Base-by-base conservation (phyloP, 2,113 vertebrate species). In the Cyphomyrus discorhynchus region DNA sequence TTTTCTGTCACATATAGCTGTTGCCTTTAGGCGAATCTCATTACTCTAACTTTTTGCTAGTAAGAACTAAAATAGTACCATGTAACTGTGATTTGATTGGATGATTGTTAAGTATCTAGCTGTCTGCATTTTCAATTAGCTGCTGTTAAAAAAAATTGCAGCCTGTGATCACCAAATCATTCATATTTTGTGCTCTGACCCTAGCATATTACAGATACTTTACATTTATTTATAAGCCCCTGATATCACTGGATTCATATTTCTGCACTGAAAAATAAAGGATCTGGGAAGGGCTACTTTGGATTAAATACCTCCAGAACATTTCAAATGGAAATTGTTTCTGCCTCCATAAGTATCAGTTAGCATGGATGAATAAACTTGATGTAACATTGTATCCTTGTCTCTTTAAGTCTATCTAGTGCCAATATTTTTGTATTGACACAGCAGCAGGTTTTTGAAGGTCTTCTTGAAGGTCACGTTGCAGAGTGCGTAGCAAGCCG, bases 391-490 rank as follows among this genome's bases (percentile, higher is more conserved):
- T 53, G 27, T 35, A 35, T 31, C 13, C 86, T 24, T 53, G 89
- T 89, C 50, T 83, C 89, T n/a, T 56, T 91, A 91, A 90, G 91
- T 92, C 97, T 97, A 99, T 96, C 98, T 98, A 58, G 97, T 97
- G 92, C 98, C 97, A 17, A 99, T 99, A 91, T 99, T 99, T 90
- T 98, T 98, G 91, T 99, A 99, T 93, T 99, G 98, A 95, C 98
- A 99, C 92, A 99, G 95, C 87, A 99, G 95, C 91, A 99, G 96
- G 94, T 99, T 98, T 94, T 98, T 98, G 94, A 99, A 99, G 21
- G 98, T 99, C 95, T 99, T 99, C 94, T 99, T 99, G 93, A 99
- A 99, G 0, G 98, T 99, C 93, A 97, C 98, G 0, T 99, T 99
- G 96, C 98, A 99, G 92, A 99, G 97, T 15, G 98, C 98, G 0